phyloP scores from a whole-genome alignment of 2,888 invertebrate genomes.

The Stramonita haemastoma region DNA sequence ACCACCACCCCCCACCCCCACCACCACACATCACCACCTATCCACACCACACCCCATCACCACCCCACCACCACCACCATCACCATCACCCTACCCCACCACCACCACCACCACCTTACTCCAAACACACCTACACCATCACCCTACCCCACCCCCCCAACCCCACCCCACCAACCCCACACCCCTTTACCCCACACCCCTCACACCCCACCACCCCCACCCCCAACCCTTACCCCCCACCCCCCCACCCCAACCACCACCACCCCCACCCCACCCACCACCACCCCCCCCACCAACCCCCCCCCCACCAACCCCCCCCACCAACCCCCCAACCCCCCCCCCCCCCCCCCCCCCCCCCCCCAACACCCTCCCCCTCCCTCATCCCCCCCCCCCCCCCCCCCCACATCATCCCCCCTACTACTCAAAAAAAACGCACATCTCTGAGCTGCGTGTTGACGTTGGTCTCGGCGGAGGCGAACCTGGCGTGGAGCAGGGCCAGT shows the following conservation, averaged over 20 bases:
- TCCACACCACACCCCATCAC: background rate
- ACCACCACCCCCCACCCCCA: too few species aligned
- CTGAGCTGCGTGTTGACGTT: slow-evolving; percentile 56
- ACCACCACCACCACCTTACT: background rate
- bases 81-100: background rate
- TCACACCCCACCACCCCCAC: too few species aligned
- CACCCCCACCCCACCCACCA: background rate
- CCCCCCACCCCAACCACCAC: background rate
- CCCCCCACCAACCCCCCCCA: background rate
- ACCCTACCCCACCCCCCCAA: background rate
- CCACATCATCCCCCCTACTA: background rate
- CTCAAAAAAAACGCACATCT: slow-evolving; percentile 50
- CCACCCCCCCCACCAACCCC: background rate
- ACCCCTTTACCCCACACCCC: too few species aligned
- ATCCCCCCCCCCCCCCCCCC: background rate
- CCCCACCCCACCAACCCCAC: background rate
- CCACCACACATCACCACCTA: background rate
- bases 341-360: background rate
- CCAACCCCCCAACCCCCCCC: background rate
- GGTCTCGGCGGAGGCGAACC: slow-evolving; percentile 48
- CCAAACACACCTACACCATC: background rate
- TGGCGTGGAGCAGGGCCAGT: slow-evolving; percentile 52
- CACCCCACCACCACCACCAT: background rate
- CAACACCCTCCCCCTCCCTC: background rate
- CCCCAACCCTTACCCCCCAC: too few species aligned